Conservation (phyloP, 2,888 invertebrate species). For the Orthosia gracilis region DNA sequence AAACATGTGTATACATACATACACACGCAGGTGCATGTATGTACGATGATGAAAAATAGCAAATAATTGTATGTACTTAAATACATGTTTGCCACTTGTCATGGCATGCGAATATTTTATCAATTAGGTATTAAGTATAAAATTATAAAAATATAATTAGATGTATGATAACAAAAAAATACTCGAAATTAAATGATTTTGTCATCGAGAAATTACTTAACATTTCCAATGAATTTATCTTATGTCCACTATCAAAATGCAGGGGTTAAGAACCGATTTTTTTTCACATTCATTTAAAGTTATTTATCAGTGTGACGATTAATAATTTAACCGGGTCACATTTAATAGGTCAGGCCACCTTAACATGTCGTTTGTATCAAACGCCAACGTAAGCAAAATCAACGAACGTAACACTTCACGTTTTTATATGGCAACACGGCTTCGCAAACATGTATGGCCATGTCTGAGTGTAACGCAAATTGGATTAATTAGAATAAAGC, state of each 20-base stretch:
- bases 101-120: no score
- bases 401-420: slow-evolving; percentile 38
- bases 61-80: no score
- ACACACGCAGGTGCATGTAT: no score
- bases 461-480: slow-evolving; percentile 19
- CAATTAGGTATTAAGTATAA: no score
- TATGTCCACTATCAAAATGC: not conserved
- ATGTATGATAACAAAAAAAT: no score
- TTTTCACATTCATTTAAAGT: slow-evolving; percentile 59
- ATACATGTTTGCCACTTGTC: no score
- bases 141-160: no score
- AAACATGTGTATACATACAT: no score
- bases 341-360: slow-evolving; percentile 74
- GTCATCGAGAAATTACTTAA: no score
- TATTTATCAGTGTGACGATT: slow-evolving; percentile 74
- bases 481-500: not conserved
- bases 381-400: slow-evolving; percentile 66
- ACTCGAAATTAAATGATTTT: no score
- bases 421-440: slow-evolving; percentile 40
- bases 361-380: slow-evolving; percentile 66
- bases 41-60: no score
- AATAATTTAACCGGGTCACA: slow-evolving; percentile 75
- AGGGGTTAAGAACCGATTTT: not conserved
- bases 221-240: no score
- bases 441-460: slow-evolving; percentile 32